These are phyloP conservation scores for Emberiza fucata DNA, from an alignment of 2,113 vertebrate species.

Conservation along the genomic window DNA sequence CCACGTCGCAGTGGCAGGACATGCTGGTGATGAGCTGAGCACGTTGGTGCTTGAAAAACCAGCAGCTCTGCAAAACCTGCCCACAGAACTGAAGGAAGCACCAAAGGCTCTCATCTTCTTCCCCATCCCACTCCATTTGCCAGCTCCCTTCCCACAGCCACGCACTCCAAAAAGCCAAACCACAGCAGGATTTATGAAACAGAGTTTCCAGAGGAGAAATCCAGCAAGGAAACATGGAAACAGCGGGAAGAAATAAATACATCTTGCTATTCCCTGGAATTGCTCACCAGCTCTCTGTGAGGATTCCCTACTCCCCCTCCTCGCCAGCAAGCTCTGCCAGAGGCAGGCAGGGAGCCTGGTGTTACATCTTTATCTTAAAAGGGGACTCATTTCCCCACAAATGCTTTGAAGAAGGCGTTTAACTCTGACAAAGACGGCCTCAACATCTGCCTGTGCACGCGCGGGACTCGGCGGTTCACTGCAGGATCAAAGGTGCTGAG, in stretches of 20 bases:
- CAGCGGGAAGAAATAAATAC: neutral
- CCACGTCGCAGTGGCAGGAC: neutral
- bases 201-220: neutral
- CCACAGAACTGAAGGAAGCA: neutral
- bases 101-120: neutral
- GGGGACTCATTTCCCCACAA: constrained; percentile 21
- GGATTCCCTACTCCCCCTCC: neutral
- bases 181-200: neutral
- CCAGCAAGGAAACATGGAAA: neutral
- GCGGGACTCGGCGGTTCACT: neutral
- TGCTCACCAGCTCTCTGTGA: neutral
- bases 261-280: neutral
- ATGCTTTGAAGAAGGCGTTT: constrained; percentile 39
- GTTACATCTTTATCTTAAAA: constrained; percentile 40
- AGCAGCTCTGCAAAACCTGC: neutral
- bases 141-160: neutral
- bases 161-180: neutral
- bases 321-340: neutral
- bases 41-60: neutral
- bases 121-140: neutral
- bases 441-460: neutral
- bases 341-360: neutral
- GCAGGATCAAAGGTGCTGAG: neutral
- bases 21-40: neutral
- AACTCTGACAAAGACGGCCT: neutral